Evolutionary conservation across 2,888 invertebrate species (phyloP), one percentile per base, ranked within the genome.

Genomic region (Eupithecia subfuscata): DNA sequence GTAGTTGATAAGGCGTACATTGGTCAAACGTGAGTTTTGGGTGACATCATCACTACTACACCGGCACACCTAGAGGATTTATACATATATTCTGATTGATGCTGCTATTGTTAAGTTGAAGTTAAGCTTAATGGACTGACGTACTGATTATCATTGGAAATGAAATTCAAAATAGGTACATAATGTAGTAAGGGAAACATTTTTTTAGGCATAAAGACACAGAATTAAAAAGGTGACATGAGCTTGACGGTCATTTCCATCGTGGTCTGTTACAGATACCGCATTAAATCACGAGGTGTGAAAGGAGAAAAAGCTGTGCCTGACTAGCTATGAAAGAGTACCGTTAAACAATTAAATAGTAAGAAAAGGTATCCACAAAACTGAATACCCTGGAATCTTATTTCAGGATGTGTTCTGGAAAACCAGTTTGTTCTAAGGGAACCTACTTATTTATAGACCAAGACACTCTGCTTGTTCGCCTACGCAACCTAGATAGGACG

Each of bases 1-100:
- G 40, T 72, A 30, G 16, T 34, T 63, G 85, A 87, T 89, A 87
- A 84, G 82, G 77, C 80, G 82, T 82, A 80, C 82, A 81, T 84
- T 84, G 80, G 82, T 81, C 83, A 84, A 84, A 84, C 84, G 84
- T 82, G 82, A 78, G 74, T 70, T 43, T 45, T 60, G 65, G 79
- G 78, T 90, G 89, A 89, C 85, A 87, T 68, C 68, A 68, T 8
- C 74, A 80, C 40, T 40, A 40, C 40, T 40, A 9, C 2, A 40
- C 40, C 2, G 37, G 37, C 37, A 37, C 37, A 37, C 37, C 37
- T 48, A 43, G 73, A 37, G 52, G 70, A 56, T n/a, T 71, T 71
- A 73, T 34, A 75, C 71, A 63, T 71, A 75, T 73, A 63, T 71
- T 65, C 73, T 22, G 65, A 69, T 67, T 60, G 71, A 75, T 75